Evolutionary conservation across 2,797 vertebrate species (phyloP), one percentile per base, ranked within the genome.

Genomic region (Bucorvus abyssinicus): DNA sequence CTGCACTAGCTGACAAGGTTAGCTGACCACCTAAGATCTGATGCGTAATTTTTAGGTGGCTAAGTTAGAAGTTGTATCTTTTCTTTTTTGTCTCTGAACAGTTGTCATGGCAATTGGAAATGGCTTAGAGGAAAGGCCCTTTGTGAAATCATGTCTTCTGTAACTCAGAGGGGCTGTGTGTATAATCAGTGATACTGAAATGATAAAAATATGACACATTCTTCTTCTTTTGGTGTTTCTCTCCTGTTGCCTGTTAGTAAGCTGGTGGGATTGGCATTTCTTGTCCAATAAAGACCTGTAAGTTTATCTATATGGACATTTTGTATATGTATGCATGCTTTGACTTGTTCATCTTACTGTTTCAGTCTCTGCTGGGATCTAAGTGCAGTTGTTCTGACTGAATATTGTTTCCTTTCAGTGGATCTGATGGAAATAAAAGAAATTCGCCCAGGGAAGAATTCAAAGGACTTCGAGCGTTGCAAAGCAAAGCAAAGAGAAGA

Each of bases 391-490:
- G 49, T 89, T 63, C 64, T 97, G 4, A 97, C 52, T 23, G 52
- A 64, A 44, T 88, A 60, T 64, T 73, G 13, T 94, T 96, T 90
- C 56, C 60, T 97, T 96, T 49, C 67, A 99, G 99, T 99, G 99
- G 99, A 99, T 89, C 97, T 99, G 91, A 98, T 97, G 96, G 99
- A 99, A 95, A 99, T 99, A 95, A 98, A 99, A 95, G 99, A 99
- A 97, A 97, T 99, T 49, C 98, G 99, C 6, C 98, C 98, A 2
- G 99, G 99, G 40, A 99, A 98, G 95, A 99, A 98, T 97, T 98
- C 98, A 40, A 99, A 99, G 90, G 99, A 99, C 93, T 99, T 99
- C 80, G 99, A 99, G 70, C 98, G 99, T 6, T 99, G 98, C n/a
- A 99, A 98, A 96, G 89, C 95, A 3, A 97, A 73, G 26, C 97